Evolutionary conservation across 2,888 invertebrate species (phyloP).

Genomic region (Coenonympha arcania): DNA sequence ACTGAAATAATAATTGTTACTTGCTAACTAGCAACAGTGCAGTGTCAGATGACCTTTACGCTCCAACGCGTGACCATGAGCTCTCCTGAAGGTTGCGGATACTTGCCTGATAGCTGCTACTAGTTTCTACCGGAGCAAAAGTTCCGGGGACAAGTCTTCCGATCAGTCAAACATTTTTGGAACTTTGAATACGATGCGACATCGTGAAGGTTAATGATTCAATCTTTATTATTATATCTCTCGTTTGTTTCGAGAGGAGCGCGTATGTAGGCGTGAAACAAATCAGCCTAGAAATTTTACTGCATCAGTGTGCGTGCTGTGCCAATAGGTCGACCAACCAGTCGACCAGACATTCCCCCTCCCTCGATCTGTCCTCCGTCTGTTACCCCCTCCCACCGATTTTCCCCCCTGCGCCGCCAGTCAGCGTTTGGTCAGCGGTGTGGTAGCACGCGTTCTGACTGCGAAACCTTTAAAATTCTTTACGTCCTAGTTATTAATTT

Average conservation of each 20-base stretch:
- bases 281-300: slow-evolving; percentile 56
- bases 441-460: slow-evolving; percentile 37
- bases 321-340: slow-evolving; percentile 73
- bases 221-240: too few relatives aligned
- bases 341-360: slow-evolving; percentile 69
- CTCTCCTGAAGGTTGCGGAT: slow-evolving; percentile 58
- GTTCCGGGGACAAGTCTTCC: slow-evolving; percentile 9
- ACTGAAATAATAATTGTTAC: slow-evolving; percentile 41
- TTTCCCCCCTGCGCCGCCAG: slow-evolving; percentile 53
- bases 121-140: slow-evolving; percentile 2
- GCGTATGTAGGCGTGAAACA: slow-evolving; percentile 44
- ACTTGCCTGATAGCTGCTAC: slow-evolving; percentile 32
- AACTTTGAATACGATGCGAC: not conserved
- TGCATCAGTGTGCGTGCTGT: slow-evolving; percentile 54
- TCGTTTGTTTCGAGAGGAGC: slow-evolving; percentile 28
- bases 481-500: slow-evolving; percentile 68
- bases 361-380: slow-evolving; percentile 62
- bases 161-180: not conserved
- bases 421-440: slow-evolving; percentile 51
- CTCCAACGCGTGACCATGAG: slow-evolving; percentile 62
- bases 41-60: slow-evolving; percentile 60
- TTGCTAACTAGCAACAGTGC: slow-evolving; percentile 43
- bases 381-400: slow-evolving; percentile 46
- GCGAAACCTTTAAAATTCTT: slow-evolving; percentile 40
- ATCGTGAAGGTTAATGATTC: slow-evolving; percentile 1